Evolutionary conservation across 2,888 invertebrate species (phyloP), one percentile per base, ranked within the genome.

Genomic region (Harmothoe impar): DNA sequence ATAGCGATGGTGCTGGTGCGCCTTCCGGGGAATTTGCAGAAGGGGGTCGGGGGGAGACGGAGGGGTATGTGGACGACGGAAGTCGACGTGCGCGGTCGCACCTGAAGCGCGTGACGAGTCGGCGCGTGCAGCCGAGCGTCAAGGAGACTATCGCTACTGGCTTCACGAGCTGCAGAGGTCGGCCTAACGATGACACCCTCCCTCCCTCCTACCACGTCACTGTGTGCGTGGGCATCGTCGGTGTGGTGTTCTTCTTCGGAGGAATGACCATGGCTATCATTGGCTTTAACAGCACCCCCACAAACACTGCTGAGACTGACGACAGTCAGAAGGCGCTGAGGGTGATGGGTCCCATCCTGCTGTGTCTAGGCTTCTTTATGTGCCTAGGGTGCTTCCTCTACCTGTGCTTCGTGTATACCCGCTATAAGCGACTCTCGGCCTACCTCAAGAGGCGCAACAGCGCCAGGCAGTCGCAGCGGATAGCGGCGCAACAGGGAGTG

Each of bases 191-290:
- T 20, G 84, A 84, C 10, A 84, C 5, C 84, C 84, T 84, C n/a
- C 84, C 84, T 0, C 51, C 43, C 5, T 84, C 84, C 35, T 84
- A 84, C 23, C 84, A 84, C 25, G 43, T 84, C 1, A 43, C 43
- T 7, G 84, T 84, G 51, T 84, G 84, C 23, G 29, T 84, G 84
- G 84, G 84, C 23, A 35, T 84, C 23, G 15, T 84, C 10, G 84
- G 84, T 33, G 84, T 84, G 23, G 17, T 84, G 1, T 84, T 84
- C 84, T 43, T 84, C 17, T 84, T 84, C 20, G 84, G 43, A 3
- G 84, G 84, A 3, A 3, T 84, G 12, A 35, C 84, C 7, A 51
- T 84, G 84, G 20, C 84, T 7, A 84, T 84, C 20, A 35, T 84
- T 1, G 84, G 84, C 25, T 84, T 84, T 43, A 84, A 33, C 84